Evolutionary conservation across 64 coral and sea anemone genomes (phyloP).

Genomic region (Montipora capricornis): DNA sequence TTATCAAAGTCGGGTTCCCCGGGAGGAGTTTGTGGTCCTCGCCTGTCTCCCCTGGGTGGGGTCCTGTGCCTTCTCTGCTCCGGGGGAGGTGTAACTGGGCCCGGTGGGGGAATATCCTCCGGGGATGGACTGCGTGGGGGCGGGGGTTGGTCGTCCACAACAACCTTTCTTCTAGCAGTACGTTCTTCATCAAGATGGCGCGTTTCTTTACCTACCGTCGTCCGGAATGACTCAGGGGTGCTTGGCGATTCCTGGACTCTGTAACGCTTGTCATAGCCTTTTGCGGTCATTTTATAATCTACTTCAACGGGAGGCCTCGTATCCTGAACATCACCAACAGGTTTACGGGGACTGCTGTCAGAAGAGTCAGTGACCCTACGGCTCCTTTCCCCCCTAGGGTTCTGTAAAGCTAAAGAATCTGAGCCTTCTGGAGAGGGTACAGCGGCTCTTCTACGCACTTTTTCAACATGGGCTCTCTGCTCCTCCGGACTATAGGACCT

Average conservation of each 20-base stretch:
- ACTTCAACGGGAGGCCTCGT: background rate
- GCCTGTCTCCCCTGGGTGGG: slow-evolving; percentile 20
- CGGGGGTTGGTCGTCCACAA: slow-evolving; percentile 2
- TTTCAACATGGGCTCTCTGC: background rate
- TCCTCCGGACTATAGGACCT: slow-evolving; percentile 16
- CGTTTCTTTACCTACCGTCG: slow-evolving; percentile 2
- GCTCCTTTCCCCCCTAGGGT: background rate
- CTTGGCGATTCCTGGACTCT: background rate
- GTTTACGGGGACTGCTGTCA: slow-evolving; percentile 22
- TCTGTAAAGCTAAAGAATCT: background rate
- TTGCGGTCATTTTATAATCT: background rate
- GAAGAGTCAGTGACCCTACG: slow-evolving; percentile 7
- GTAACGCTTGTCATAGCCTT: slow-evolving; percentile 17
- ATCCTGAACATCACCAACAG: background rate
- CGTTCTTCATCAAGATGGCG: slow-evolving; percentile 50
- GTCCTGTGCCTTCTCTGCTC: slow-evolving; percentile 20
- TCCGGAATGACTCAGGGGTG: background rate
- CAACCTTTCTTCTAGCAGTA: background rate
- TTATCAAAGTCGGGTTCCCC: slow-evolving; percentile 37
- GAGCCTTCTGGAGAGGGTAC: slow-evolving; percentile 18
- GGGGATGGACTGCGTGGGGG: slow-evolving; percentile 51
- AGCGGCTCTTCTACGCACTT: slow-evolving; percentile 4
- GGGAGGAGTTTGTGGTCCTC: slow-evolving; percentile 58
- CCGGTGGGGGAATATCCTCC: slow-evolving; percentile 17
- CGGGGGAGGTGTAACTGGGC: slow-evolving; percentile 20